Conservation (phyloP, 2,113 vertebrate species). For the Micronycteris hirsuta region DNA sequence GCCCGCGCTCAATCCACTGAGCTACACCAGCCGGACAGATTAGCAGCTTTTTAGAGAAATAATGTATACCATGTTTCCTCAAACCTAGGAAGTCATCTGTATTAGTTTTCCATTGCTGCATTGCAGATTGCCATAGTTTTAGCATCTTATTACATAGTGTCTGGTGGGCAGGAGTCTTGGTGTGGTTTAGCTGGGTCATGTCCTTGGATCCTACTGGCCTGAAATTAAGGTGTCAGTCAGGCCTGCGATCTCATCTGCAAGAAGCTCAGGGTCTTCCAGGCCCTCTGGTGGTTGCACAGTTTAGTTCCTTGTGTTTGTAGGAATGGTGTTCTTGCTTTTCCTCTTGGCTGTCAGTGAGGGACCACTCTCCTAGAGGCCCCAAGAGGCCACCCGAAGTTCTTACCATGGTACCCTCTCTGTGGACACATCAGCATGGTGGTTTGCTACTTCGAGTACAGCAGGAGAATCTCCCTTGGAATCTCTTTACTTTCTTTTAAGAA, state of each 20-base stretch:
- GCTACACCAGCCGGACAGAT: too few species aligned
- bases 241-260: not conserved
- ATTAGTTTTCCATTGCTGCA: not conserved
- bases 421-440: not conserved
- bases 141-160: not conserved
- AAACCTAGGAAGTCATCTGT: not conserved
- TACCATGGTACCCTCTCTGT: not conserved
- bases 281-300: not conserved
- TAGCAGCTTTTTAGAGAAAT: conserved; percentile 7
- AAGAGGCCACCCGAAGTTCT: not conserved
- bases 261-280: not conserved
- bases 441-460: not conserved
- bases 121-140: not conserved
- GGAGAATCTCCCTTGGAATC: not conserved
- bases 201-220: not conserved
- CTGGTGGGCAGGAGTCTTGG: not conserved
- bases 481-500: not conserved
- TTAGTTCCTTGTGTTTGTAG: not conserved
- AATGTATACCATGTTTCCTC: not conserved
- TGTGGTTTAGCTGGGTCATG: not conserved
- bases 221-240: not conserved
- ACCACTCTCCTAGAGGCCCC: not conserved
- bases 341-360: not conserved
- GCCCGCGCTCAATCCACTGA: too few species aligned
- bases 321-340: not conserved